These are phyloP conservation scores for Athetis lepigone DNA, from an alignment of 2,888 invertebrate species.

Conservation along the genomic window DNA sequence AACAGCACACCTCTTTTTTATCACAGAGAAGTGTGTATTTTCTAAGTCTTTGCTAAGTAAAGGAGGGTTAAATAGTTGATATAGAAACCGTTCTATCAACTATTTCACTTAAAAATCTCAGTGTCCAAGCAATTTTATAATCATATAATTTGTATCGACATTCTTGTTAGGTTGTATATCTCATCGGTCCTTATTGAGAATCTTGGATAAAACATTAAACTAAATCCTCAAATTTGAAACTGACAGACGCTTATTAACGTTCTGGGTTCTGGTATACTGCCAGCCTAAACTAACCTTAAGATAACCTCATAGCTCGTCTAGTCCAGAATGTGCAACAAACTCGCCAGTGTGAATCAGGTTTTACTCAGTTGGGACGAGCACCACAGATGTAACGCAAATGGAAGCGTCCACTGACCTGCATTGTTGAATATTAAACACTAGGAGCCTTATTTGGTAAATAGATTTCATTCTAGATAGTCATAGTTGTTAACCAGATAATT, in stretches of 20 bases:
- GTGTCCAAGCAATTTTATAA: too few relatives aligned
- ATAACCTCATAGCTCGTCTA: background rate
- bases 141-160: too few relatives aligned
- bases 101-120: too few relatives aligned
- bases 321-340: constrained; percentile 10
- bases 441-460: constrained; percentile 31
- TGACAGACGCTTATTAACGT: background rate
- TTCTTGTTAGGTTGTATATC: too few relatives aligned
- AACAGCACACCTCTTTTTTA: too few relatives aligned
- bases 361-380: constrained; percentile 36
- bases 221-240: background rate
- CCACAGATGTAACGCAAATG: constrained; percentile 34
- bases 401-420: constrained; percentile 48
- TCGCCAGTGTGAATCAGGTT: constrained; percentile 34
- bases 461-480: constrained; percentile 39
- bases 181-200: too few relatives aligned
- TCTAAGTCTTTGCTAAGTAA: too few relatives aligned
- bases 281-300: background rate
- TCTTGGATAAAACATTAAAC: too few relatives aligned
- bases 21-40: too few relatives aligned
- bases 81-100: too few relatives aligned
- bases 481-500: constrained; percentile 32
- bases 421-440: constrained; percentile 54
- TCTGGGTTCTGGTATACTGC: background rate
- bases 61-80: too few relatives aligned